Percentiles rank a stretch among this genome's conserved stretches.
These are phyloP conservation scores for Bradypodion pumilum DNA, from an alignment of 2,797 vertebrate genomes.

Conservation along the genomic window DNA sequence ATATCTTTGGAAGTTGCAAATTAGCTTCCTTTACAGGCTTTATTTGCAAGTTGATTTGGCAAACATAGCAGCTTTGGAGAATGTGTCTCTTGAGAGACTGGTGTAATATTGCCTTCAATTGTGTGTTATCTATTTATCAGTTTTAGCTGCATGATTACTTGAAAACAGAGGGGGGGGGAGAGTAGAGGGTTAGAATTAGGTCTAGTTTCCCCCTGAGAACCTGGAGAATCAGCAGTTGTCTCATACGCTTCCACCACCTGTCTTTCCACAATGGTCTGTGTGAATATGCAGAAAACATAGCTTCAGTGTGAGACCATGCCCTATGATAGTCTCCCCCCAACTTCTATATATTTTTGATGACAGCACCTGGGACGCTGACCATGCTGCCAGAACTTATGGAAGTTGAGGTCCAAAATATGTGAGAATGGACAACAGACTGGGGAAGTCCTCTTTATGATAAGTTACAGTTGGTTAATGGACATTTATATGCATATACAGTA, in stretches of 20 bases:
- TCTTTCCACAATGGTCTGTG: background rate
- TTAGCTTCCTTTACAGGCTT: no score
- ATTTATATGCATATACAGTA: no score
- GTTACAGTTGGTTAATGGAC: background rate
- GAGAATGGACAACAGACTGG: background rate
- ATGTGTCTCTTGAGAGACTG: no score
- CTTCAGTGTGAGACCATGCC: background rate
- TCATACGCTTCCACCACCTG: no score
- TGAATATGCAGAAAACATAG: background rate
- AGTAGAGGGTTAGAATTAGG: background rate
- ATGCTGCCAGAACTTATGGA: background rate
- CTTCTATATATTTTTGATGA: background rate
- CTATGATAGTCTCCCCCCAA: background rate
- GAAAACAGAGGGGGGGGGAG: background rate
- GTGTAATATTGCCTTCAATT: no score
- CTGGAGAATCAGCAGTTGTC: background rate
- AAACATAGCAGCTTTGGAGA: no score
- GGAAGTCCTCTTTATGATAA: background rate
- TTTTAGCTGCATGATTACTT: no score
- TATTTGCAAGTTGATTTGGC: no score
- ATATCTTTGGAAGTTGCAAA: no score
- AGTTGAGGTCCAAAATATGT: background rate
- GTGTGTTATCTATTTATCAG: no score
- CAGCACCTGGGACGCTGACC: no score
- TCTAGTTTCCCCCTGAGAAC: background rate